Percentiles rank a stretch among this genome's conserved stretches.
These are phyloP conservation scores for Rhagologus leucostigma DNA, from an alignment of 2,113 vertebrate species.

Conservation along the genomic window DNA sequence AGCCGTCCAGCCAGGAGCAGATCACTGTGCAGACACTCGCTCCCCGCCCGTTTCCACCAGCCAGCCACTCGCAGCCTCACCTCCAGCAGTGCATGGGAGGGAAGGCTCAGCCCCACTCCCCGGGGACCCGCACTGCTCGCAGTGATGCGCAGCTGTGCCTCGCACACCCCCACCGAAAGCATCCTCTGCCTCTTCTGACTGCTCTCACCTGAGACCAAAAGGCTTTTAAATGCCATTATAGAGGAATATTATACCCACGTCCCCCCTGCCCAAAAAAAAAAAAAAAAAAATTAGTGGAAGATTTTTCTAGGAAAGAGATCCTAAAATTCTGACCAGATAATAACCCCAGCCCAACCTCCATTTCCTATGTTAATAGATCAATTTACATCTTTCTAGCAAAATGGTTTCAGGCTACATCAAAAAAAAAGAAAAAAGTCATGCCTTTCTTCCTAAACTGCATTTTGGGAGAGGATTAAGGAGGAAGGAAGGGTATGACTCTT, in stretches of 20 bases:
- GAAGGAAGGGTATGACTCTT: slow-evolving; percentile 8
- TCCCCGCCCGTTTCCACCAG: not conserved
- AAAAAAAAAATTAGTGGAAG: not conserved
- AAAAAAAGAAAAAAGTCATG: not conserved
- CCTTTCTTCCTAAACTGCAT: not conserved
- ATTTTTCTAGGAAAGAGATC: not conserved
- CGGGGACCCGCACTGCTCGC: accelerated
- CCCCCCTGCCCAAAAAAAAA: accelerated
- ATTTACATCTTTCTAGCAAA: slow-evolving; percentile 2
- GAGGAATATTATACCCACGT: not conserved
- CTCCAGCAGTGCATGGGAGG: not conserved
- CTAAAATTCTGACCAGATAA: not conserved
- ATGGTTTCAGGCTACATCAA: not conserved
- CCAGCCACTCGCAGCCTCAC: not conserved
- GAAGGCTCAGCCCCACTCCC: not conserved
- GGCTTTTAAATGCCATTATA: not conserved
- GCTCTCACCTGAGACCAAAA: not conserved
- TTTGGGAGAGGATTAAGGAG: not conserved
- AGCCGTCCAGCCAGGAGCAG: not conserved
- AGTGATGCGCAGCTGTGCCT: not conserved
- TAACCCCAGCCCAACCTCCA: not conserved
- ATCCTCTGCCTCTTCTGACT: not conserved
- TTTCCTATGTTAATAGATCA: not conserved
- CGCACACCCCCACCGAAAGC: not conserved
- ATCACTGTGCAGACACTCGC: not conserved